Base-by-base conservation (phyloP, 2,113 vertebrate genomes). In the Phocoena sinus region DNA sequence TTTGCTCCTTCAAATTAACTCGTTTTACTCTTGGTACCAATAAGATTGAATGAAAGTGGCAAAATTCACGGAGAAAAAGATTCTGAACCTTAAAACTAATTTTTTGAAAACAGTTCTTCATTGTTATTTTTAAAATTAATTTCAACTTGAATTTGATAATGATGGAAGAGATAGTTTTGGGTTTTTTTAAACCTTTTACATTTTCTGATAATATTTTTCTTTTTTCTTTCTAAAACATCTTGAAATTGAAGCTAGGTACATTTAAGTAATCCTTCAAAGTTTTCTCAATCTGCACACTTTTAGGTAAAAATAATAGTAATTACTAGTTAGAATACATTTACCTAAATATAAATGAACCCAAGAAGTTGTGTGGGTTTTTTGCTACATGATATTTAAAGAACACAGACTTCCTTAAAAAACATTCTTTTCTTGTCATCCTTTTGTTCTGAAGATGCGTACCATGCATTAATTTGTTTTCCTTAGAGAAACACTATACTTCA, bases 91-190 rank as follows among this genome's bases (percentile, higher is more conserved):
- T 70, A 33, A 94, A 93, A 87, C 20, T 90, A 67, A 73, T 82
- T 86, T 88, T 85, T 53, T 65, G 8, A 88, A 92, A 91, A 65
- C 3, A 67, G 3, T n/a, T 96, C 11, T 53, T 53, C 62, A 79
- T 44, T 20, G 50, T 53, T 83, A 47, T 56, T 86, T 93, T 85
- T 38, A 67, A 91, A 82, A 38, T 77, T 71, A 81, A 91, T 92
- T 97, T 97, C 56, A 89, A 9, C 26, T 95, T 92, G 25, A 76
- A 95, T 89, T 67, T 97, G 53, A 21, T 71, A 96, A 92, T 71
- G 44, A 92, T 83, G 5, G 23, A 56, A 95, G 13, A 95, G 23
- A 38, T 0, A 20, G 2, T 21, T 68, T 90, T 36, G 74, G 47
- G n/a, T 56, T 28, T 79, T 62, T 26, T 62, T 31, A 91, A 77